Evolutionary conservation across 64 coral and sea anemone genomes (phyloP).

Genomic region (Actinia equina): DNA sequence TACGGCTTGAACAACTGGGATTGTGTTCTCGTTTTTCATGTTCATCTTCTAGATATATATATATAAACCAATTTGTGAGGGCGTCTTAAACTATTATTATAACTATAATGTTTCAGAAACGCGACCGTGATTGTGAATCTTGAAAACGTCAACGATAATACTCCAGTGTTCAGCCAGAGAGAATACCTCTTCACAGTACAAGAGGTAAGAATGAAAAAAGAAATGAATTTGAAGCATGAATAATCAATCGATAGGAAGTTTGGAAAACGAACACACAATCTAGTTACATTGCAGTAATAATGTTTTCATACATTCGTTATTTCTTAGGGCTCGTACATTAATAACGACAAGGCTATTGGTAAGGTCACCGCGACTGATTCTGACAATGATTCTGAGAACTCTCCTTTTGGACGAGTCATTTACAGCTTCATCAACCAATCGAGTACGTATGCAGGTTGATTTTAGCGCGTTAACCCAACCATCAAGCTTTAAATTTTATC

Average conservation of each 20-base stretch:
- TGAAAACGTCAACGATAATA: conserved; percentile 91
- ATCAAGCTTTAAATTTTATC: too few relatives aligned
- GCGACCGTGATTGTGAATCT: conserved; percentile 74
- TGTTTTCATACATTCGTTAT: background rate
- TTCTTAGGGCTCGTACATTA: conserved; percentile 63
- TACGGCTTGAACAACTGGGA: too few relatives aligned
- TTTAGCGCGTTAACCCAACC: too few relatives aligned
- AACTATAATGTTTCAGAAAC: conserved; percentile 37
- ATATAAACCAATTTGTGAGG: background rate
- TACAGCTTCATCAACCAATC: conserved; percentile 90
- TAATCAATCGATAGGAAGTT: background rate
- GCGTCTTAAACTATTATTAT: too few relatives aligned
- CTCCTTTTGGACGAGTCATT: conserved; percentile 58
- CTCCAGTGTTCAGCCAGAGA: conserved; percentile 56
- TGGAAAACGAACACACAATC: background rate
- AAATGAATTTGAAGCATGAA: too few relatives aligned
- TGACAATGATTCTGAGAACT: conserved; percentile 54
- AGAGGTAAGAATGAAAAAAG: conserved; percentile 57
- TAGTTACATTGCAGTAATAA: background rate
- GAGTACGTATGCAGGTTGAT: conserved; percentile 42
- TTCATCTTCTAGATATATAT: background rate
- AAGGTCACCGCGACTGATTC: conserved; percentile 64
- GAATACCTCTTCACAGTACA: conserved; percentile 55
- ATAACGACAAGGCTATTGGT: conserved; percentile 55
- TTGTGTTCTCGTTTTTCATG: too few relatives aligned